Percentiles rank a stretch among this genome's conserved stretches.
These are phyloP conservation scores for Vanessa tameamea DNA, from an alignment of 1,140 invertebrate species.

Conservation along the genomic window DNA sequence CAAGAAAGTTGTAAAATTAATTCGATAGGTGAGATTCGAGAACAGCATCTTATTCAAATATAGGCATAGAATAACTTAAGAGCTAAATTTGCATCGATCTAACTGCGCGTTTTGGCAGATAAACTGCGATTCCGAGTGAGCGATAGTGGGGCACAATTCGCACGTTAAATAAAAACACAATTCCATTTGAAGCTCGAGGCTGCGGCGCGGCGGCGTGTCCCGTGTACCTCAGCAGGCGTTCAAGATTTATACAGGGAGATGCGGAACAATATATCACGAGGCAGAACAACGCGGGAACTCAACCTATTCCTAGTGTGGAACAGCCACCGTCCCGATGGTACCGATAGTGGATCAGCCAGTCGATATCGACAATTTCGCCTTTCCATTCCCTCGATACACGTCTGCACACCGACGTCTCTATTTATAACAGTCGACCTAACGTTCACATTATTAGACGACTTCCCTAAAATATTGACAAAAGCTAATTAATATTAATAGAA, in stretches of 20 bases:
- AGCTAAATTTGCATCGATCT: constrained; percentile 45
- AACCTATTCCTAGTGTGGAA: constrained; percentile 74
- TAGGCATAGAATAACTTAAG: constrained; percentile 23
- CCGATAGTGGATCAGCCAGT: constrained; percentile 68
- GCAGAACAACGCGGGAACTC: constrained; percentile 73
- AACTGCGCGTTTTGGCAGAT: constrained; percentile 68
- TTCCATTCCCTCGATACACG: constrained; percentile 42
- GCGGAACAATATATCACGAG: constrained; percentile 78
- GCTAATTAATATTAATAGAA: constrained; percentile 67
- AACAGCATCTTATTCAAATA: constrained; percentile 22
- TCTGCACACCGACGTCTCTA: constrained; percentile 23
- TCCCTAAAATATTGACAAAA: constrained; percentile 41
- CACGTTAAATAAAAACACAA: constrained; percentile 81
- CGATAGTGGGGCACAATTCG: constrained; percentile 74
- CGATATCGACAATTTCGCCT: constrained; percentile 59
- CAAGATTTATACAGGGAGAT: constrained; percentile 79
- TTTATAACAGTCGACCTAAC: constrained; percentile 38
- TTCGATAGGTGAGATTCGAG: background rate
- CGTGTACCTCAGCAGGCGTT: constrained; percentile 80
- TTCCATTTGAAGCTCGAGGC: constrained; percentile 76
- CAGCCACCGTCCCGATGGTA: constrained; percentile 70
- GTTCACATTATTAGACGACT: constrained; percentile 2
- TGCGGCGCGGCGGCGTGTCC: constrained; percentile 68
- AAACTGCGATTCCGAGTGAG: constrained; percentile 74
- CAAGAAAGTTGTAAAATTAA: background rate